Base-by-base conservation (phyloP, 1,140 invertebrate species). In the Arctopsyche grandis region DNA sequence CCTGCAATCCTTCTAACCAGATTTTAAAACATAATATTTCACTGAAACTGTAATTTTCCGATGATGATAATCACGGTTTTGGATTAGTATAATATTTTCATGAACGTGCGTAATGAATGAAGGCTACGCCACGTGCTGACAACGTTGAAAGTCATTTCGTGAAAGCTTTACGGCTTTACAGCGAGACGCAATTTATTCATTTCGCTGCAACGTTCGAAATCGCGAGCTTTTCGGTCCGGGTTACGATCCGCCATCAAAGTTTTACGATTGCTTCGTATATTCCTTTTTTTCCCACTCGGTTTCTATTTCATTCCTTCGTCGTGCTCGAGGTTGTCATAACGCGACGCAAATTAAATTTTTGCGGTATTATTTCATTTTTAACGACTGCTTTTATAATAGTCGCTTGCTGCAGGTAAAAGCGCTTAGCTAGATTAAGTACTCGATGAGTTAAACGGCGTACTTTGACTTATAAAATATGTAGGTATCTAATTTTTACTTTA, bases 251-350 rank as follows among this genome's bases (percentile, higher is more conserved):
- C 29, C 63, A 66, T 66, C 63, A 66, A 66, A 29, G 22, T 66
- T 66, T 66, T 66, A 66, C 63, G 63, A 66, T 66, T 66, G 24
- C 63, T 60, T 60, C 56, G 56, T 19, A 19, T 60, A 19, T 21
- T 60, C 63, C 10, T 9, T n/a, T 21, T 60, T 19, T 60, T 60
- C 19, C 5, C 16, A 9, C 16, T 21, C 56, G 21, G 14, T 21
- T 60, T 60, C n/a, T 60, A 21, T 60, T 60, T 60, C 48, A 19
- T 10, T 21, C 9, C 16, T 38, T 38, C 29, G 29, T 38, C 29
- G 1, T 7, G 7, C 16, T 60, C 56, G 56, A 1, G 14, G 56
- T 9, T 7, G 56, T 19, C 56, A 21, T 60, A 60, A 60, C 16
- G 16, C 9, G 56, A 9, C 21, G 16, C 56, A 60, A 60, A 60